Percentiles rank a stretch among this genome's conserved stretches.
phyloP scores from a whole-genome alignment of 2,113 vertebrate species.

The Paraplagusia blochii region DNA sequence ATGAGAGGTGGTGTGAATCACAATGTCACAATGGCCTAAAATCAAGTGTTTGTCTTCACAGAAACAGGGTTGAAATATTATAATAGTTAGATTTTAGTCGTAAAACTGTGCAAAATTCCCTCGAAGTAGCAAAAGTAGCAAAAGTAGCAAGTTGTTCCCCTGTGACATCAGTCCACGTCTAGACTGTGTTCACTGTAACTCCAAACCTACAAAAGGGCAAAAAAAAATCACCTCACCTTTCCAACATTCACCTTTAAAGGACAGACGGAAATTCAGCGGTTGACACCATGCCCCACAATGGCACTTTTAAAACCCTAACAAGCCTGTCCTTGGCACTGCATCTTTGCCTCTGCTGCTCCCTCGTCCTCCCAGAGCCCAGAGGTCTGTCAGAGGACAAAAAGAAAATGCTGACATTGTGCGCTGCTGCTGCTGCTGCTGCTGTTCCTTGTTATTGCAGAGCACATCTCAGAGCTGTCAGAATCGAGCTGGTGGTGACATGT shows the following conservation, averaged over 20 bases:
- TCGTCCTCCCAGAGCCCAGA: conserved; percentile 72
- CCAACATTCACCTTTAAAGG: conserved; percentile 22
- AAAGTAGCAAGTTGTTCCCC: too few species aligned
- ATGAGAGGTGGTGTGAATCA: too few species aligned
- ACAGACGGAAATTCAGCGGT: conserved; percentile 48
- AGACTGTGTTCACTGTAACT: too few species aligned
- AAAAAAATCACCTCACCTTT: conserved; percentile 1
- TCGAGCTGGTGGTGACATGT: conserved; percentile 81
- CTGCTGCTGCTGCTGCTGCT: conserved; percentile 31
- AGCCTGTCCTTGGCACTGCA: conserved; percentile 69
- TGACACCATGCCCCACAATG: conserved; percentile 77
- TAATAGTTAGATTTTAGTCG: too few species aligned
- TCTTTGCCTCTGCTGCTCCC: conserved; percentile 13
- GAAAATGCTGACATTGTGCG: conserved; percentile 80
- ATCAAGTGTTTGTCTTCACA: too few species aligned
- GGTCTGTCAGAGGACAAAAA: conserved; percentile 79
- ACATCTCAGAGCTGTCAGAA: conserved; percentile 84
- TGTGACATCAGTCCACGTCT: too few species aligned
- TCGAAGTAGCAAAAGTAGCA: too few species aligned
- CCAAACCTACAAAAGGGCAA: too few species aligned
- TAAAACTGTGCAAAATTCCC: too few species aligned
- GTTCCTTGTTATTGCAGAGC: conserved; percentile 82
- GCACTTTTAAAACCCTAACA: conserved; percentile 85
- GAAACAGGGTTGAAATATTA: too few species aligned
- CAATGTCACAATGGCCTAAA: too few species aligned